Percentiles rank a stretch among this genome's conserved stretches.
These are phyloP conservation scores for Petrocephalus zakoni DNA, from an alignment of 2,113 vertebrate species.

Conservation along the genomic window DNA sequence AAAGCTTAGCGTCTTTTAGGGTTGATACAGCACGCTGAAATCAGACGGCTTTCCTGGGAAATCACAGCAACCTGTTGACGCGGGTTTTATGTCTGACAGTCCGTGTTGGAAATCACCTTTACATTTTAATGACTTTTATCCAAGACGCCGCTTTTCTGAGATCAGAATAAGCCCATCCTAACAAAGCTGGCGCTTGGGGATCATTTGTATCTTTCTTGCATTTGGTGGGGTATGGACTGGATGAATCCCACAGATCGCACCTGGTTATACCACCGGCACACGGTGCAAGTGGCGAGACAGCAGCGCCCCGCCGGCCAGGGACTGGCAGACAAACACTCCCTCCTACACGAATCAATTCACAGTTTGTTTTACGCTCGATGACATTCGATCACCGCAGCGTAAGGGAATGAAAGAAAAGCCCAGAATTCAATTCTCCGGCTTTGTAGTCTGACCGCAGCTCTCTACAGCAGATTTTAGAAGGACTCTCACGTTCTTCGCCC, in stretches of 20 bases:
- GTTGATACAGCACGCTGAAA: neutral
- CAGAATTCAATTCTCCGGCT: neutral
- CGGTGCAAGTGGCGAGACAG: neutral
- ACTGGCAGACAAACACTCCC: neutral
- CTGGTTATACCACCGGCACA: no score
- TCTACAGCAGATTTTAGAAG: neutral
- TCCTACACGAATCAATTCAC: neutral
- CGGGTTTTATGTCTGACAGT: neutral
- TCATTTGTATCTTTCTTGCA: neutral
- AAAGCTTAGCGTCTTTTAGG: neutral
- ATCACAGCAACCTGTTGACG: neutral
- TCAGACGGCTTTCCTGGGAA: neutral
- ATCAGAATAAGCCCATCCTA: no score
- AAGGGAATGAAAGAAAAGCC: neutral
- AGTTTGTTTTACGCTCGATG: conserved; percentile 1
- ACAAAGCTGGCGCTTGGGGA: neutral
- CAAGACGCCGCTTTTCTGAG: neutral
- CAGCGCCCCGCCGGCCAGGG: neutral
- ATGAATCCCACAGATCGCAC: neutral
- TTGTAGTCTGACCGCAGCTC: neutral
- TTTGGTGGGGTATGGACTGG: neutral
- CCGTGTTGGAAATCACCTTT: neutral
- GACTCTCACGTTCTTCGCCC: neutral
- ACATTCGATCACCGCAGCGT: neutral
- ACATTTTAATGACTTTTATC: neutral